phyloP scores from a whole-genome alignment of 2,888 invertebrate genomes.

The Eretmocerus hayati region DNA sequence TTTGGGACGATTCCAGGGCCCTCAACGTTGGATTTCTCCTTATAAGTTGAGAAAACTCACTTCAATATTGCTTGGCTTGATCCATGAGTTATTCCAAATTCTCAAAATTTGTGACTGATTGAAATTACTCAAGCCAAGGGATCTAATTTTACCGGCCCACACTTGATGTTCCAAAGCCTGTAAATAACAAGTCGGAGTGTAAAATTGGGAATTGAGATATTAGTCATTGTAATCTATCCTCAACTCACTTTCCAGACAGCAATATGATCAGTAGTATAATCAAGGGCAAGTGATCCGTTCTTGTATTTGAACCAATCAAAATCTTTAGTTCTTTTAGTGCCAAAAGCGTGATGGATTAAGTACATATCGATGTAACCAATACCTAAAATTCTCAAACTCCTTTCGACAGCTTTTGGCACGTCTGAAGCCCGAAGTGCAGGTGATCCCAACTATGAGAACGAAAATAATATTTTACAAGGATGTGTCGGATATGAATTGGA shows the following conservation, averaged over 20 bases:
- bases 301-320: not conserved
- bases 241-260: conserved; percentile 9
- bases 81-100: conserved; percentile 54
- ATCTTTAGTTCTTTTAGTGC: not conserved
- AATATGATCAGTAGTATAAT: conserved; percentile 3
- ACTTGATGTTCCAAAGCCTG: conserved; percentile 68
- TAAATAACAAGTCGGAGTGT: not conserved
- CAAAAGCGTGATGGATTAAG: conserved; percentile 3
- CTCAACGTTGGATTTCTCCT: not conserved
- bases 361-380: conserved; percentile 9
- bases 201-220: not conserved
- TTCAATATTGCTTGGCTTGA: conserved; percentile 67
- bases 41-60: conserved; percentile 26
- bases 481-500: no score
- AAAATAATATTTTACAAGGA: not conserved
- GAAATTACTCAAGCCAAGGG: conserved; percentile 78
- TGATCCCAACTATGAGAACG: not conserved
- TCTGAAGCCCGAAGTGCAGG: conserved; percentile 5
- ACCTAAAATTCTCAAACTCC: not conserved
- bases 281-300: not conserved
- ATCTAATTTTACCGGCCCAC: conserved; percentile 55
- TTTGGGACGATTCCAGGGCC: no score
- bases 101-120: conserved; percentile 60
- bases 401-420: not conserved
- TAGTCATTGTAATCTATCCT: not conserved